These are phyloP conservation scores for Psilopsiagon aymara DNA, from an alignment of 2,113 vertebrate genomes.

Conservation along the genomic window DNA sequence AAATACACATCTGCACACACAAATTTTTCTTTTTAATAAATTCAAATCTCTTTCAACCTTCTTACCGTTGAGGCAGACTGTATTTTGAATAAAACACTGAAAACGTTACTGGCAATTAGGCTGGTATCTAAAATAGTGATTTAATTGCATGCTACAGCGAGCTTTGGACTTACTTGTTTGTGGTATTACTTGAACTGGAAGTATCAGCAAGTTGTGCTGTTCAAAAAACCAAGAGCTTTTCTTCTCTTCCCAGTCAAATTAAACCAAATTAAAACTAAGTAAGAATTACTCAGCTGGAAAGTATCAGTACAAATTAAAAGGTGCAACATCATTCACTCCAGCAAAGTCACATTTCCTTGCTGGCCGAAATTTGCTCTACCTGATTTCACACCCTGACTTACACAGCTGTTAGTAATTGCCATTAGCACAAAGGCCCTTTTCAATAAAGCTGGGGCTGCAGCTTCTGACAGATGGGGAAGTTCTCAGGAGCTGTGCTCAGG, in stretches of 20 bases:
- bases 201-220: background rate
- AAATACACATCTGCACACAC: background rate
- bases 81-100: background rate
- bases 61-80: background rate
- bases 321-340: background rate
- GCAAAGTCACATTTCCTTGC: background rate
- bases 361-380: background rate
- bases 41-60: background rate
- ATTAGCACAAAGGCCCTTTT: background rate
- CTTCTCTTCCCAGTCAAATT: background rate
- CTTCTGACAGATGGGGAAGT: background rate
- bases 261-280: background rate
- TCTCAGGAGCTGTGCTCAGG: background rate
- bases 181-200: background rate
- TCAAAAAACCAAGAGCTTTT: background rate
- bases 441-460: background rate
- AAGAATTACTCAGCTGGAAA: background rate
- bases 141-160: background rate
- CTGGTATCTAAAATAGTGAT: background rate
- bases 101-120: background rate
- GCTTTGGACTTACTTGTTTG: background rate
- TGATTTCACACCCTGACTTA: background rate
- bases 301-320: background rate
- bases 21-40: background rate
- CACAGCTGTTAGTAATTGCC: background rate